phyloP scores from a whole-genome alignment of 2,113 vertebrate species.

The Pseudorectes ferrugineus region DNA sequence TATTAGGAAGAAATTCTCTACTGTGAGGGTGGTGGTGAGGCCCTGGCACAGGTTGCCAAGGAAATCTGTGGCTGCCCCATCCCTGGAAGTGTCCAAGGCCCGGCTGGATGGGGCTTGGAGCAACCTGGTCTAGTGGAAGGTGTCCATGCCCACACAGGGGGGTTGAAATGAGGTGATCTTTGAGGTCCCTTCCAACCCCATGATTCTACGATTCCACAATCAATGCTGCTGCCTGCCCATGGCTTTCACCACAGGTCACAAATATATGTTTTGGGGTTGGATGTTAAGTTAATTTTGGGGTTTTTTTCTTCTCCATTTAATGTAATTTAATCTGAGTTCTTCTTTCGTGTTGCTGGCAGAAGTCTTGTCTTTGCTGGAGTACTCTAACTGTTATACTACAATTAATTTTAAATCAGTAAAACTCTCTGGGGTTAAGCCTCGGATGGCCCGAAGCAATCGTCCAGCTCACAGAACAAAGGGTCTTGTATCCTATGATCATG shows the following conservation, averaged over 20 bases:
- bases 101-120: not conserved
- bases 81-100: not conserved
- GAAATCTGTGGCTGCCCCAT: not conserved
- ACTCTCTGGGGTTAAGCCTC: not conserved
- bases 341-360: not conserved
- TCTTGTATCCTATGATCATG: not conserved
- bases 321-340: not conserved
- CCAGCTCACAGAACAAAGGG: not conserved
- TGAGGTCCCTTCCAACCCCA: not conserved
- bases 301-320: not conserved
- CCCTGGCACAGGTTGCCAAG: not conserved
- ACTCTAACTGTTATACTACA: not conserved
- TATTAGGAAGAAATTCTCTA: not conserved
- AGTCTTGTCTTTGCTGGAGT: not conserved
- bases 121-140: not conserved
- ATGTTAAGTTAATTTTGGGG: rapidly evolving
- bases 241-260: not conserved
- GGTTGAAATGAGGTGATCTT: not conserved
- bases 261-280: not conserved
- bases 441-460: not conserved
- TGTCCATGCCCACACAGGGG: not conserved
- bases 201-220: not conserved
- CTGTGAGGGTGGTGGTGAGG: not conserved
- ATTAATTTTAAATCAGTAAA: not conserved
- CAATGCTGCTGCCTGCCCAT: not conserved